Evolutionary conservation across 2,797 vertebrate species (phyloP), one percentile per base, ranked within the genome.

Genomic region (Microctenopoma stevenorrisi): DNA sequence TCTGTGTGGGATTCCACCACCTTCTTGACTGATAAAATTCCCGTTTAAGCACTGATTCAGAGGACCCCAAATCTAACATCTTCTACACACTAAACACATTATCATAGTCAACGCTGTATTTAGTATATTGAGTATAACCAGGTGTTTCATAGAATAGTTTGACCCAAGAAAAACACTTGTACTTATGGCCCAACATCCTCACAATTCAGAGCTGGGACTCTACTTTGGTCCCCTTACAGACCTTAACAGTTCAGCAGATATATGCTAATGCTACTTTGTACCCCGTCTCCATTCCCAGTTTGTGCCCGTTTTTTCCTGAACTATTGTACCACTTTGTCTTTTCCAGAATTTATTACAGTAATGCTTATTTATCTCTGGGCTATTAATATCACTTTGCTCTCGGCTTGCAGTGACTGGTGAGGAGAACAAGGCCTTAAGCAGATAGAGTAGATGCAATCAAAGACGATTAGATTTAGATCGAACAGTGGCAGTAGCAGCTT

Each of bases 1-100:
- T 79, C 71, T 79, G 71, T 69, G 78, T 65, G 68, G 72, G 63
- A 54, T 66, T 78, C 44, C 64, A 73, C 76, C 75, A 79, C 73
- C 77, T 78, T 69, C 57, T 72, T 37, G 1, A 63, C 80, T 71
- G 47, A 75, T 64, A 25, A 35, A 49, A 58, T 67, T 53, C 57
- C 61, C 55, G 58, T 37, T 14, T 61, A 43, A 83, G 55, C 66
- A 68, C 79, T 60, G 66, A 73, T 68, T 64, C 72, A 66, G 56
- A 68, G 46, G 64, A 64, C 25, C 63, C 49, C 16, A 56, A 62
- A 62, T 66, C 52, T 54, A 72, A 79, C 12, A 44, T 22, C 47
- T 52, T 54, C 15, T 51, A 53, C 1, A 42, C 77, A 80, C 56
- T 74, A 69, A 71, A 63, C 40, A 65, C 49, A 61, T 42, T 51